These are phyloP conservation scores for Ornithoptera alexandrae DNA, from an alignment of 2,888 invertebrate species.

Conservation along the genomic window DNA sequence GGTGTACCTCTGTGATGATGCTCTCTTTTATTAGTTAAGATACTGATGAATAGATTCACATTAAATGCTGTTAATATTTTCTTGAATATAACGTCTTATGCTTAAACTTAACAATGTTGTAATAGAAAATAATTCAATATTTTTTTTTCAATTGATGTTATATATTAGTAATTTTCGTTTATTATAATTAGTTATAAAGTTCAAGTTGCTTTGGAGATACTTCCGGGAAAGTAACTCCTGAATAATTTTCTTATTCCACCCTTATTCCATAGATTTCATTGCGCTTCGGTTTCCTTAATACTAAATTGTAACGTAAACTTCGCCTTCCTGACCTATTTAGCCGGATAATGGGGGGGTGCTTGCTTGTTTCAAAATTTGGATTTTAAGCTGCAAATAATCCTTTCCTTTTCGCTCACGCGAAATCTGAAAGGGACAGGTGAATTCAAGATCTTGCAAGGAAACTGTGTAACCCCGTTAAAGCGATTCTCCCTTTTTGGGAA, in stretches of 20 bases:
- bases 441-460: slow-evolving; percentile 39
- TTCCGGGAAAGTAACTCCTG: slow-evolving; percentile 40
- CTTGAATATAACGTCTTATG: too few relatives aligned
- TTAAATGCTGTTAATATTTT: too few relatives aligned
- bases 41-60: too few relatives aligned
- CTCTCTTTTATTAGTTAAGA: too few relatives aligned
- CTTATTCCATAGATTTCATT: slow-evolving; percentile 65
- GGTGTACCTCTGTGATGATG: too few relatives aligned
- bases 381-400: slow-evolving; percentile 51
- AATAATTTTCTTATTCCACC: slow-evolving; percentile 68
- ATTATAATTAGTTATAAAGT: slow-evolving; percentile 25
- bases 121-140: neutral
- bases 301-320: slow-evolving; percentile 73
- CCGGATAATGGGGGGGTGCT: slow-evolving; percentile 63
- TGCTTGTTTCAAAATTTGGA: slow-evolving; percentile 63
- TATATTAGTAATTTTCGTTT: slow-evolving; percentile 8
- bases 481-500: slow-evolving; percentile 43
- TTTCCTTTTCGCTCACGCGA: slow-evolving; percentile 48
- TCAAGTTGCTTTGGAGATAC: slow-evolving; percentile 18
- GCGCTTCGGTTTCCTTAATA: slow-evolving; percentile 68
- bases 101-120: too few relatives aligned
- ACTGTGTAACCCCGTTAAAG: slow-evolving; percentile 57
- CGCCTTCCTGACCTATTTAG: slow-evolving; percentile 79
- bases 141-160: neutral
- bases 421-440: slow-evolving; percentile 49